Percentiles rank a stretch among this genome's conserved stretches.
Conservation (phyloP, 1,140 invertebrate genomes). For the Drosophila triauraria region DNA sequence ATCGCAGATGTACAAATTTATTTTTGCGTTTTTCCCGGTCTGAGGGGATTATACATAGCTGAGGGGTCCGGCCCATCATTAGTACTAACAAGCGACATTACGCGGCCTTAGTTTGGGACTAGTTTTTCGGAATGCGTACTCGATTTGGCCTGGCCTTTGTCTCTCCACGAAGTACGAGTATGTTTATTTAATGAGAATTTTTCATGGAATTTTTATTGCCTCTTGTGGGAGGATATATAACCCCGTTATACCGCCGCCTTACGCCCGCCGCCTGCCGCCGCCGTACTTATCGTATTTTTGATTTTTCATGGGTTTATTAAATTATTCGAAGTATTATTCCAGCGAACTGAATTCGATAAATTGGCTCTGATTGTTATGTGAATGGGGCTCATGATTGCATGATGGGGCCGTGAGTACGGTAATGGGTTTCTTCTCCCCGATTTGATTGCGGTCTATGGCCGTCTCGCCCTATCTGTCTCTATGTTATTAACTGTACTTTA, state of each 20-base stretch:
- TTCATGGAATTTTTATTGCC: slow-evolving; percentile 68
- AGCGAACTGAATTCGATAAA: slow-evolving; percentile 61
- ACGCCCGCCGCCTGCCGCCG: too few species aligned
- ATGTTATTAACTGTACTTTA: slow-evolving; percentile 28
- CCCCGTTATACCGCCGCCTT: slow-evolving; percentile 6
- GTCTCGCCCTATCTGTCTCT: slow-evolving; percentile 11
- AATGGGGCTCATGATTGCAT: slow-evolving; percentile 41
- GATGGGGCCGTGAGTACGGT: slow-evolving; percentile 28
- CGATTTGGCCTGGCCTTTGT: slow-evolving; percentile 57
- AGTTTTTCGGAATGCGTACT: slow-evolving; percentile 64
- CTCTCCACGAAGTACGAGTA: slow-evolving; percentile 14
- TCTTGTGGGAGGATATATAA: slow-evolving; percentile 32
- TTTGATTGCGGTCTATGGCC: slow-evolving; percentile 32
- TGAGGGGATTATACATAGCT: neutral
- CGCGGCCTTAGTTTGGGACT: slow-evolving; percentile 56
- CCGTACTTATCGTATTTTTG: slow-evolving; percentile 71
- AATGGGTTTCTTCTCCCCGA: slow-evolving; percentile 44
- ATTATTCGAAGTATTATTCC: slow-evolving; percentile 67
- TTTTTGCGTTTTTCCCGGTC: slow-evolving; percentile 51
- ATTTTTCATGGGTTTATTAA: slow-evolving; percentile 82
- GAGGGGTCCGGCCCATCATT: slow-evolving; percentile 61
- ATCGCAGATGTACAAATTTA: slow-evolving; percentile 78
- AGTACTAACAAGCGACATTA: slow-evolving; percentile 82
- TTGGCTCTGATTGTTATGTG: slow-evolving; percentile 56
- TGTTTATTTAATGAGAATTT: slow-evolving; percentile 73